These are phyloP conservation scores for Epizoanthus ramosus DNA, from an alignment of 92 coral and sea anemone genomes.

Conservation along the genomic window DNA sequence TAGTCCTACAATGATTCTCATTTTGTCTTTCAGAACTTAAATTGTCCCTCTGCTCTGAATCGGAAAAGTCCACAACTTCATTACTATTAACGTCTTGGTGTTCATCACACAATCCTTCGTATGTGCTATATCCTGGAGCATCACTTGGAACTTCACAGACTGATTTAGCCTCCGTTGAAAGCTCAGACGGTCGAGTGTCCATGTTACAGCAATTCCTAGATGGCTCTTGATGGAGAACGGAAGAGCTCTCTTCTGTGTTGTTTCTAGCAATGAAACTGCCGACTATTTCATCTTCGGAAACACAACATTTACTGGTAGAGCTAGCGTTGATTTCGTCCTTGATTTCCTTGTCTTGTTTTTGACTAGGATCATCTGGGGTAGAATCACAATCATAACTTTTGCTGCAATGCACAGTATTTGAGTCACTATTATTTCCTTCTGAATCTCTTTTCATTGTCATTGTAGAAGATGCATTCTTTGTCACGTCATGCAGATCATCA, in stretches of 20 bases:
- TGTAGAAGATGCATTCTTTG: not conserved
- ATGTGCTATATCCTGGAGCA: not conserved
- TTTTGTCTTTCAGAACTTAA: not conserved
- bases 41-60: not conserved
- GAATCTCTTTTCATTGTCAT: not conserved
- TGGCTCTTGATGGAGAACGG: too few species aligned
- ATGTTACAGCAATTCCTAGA: too few species aligned
- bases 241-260: too few species aligned
- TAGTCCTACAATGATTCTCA: not conserved
- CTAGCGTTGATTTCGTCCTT: too few species aligned
- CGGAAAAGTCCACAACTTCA: not conserved
- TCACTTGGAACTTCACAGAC: not conserved
- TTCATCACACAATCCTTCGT: not conserved
- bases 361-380: too few species aligned
- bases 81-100: not conserved
- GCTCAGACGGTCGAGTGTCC: too few species aligned
- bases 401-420: too few species aligned
- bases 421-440: not conserved
- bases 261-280: too few species aligned
- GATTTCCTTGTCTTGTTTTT: too few species aligned
- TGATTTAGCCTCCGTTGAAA: not conserved
- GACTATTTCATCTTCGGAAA: too few species aligned
- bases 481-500: not conserved
- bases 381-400: too few species aligned
- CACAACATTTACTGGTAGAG: too few species aligned